Conservation (phyloP, 2,113 vertebrate species). For the Tichodroma muraria region DNA sequence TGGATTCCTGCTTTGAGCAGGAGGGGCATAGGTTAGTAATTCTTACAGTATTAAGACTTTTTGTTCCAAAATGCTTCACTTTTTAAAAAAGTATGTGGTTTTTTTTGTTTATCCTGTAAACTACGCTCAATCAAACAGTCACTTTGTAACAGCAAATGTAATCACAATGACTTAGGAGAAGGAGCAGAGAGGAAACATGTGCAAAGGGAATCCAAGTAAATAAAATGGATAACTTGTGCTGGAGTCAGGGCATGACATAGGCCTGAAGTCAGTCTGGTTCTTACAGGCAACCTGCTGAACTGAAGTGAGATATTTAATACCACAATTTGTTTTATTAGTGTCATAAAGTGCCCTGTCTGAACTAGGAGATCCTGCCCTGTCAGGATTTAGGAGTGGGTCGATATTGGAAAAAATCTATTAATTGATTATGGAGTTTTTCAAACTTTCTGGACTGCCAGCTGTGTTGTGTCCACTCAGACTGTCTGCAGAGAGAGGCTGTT, state of each 20-base stretch:
- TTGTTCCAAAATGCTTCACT: background rate
- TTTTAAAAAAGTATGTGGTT: rapidly evolving
- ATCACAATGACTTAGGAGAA: background rate
- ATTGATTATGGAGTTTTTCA: background rate
- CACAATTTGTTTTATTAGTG: background rate
- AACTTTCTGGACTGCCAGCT: background rate
- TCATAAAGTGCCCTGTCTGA: background rate
- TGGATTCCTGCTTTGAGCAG: background rate
- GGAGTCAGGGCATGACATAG: rapidly evolving
- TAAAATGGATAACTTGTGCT: background rate
- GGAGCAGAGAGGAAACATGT: background rate
- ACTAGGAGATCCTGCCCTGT: no score
- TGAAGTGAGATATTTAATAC: background rate
- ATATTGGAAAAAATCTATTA: background rate
- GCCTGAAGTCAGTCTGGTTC: background rate
- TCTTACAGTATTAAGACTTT: background rate
- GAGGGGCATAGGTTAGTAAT: background rate
- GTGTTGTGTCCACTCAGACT: background rate
- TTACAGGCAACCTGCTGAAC: background rate
- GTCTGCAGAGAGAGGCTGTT: background rate
- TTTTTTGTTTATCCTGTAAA: background rate
- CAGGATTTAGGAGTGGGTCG: background rate
- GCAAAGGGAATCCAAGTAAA: background rate
- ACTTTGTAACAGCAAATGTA: background rate
- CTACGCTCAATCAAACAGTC: background rate